A percentile compares a stretch with the other conserved stretches of the same genome.
These are phyloP conservation scores for Achatina immaculata DNA, from an alignment of 1,140 invertebrate species.

Conservation along the genomic window DNA sequence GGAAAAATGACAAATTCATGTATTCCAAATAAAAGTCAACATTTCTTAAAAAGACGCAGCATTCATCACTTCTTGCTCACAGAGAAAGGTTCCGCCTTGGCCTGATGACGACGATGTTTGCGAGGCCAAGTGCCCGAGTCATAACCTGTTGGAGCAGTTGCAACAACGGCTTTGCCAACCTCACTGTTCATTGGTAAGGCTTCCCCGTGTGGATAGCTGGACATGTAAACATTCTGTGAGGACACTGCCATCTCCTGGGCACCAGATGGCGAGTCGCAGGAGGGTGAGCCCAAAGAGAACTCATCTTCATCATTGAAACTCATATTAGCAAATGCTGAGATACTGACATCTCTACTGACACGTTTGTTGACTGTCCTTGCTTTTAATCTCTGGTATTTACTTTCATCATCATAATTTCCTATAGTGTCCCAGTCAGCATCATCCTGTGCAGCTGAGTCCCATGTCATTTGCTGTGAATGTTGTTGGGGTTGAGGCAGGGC, in stretches of 20 bases:
- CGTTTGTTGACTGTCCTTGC: constrained; percentile 29
- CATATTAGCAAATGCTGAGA: constrained; percentile 65
- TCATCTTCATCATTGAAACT: constrained; percentile 66
- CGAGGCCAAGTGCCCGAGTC: constrained; percentile 65
- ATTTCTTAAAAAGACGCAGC: neutral
- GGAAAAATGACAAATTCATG: constrained; percentile 1
- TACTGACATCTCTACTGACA: constrained; percentile 50
- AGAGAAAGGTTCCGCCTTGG: constrained; percentile 47
- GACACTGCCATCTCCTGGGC: constrained; percentile 41
- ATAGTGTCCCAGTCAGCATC: constrained; percentile 28
- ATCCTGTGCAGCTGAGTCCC: constrained; percentile 25
- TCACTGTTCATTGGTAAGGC: constrained; percentile 46
- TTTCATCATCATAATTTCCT: constrained; percentile 39
- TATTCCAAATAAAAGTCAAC: neutral
- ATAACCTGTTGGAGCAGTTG: constrained; percentile 51
- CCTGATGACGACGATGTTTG: constrained; percentile 50
- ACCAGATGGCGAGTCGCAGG: constrained; percentile 30
- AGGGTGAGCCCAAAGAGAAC: constrained; percentile 37
- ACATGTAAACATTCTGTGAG: constrained; percentile 48
- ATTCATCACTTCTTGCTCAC: constrained; percentile 42
- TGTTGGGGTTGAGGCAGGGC: neutral
- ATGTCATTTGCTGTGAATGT: neutral
- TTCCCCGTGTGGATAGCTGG: constrained; percentile 11
- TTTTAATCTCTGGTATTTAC: constrained; percentile 42
- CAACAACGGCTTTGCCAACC: constrained; percentile 50